Evolutionary conservation across 2,113 vertebrate genomes (phyloP), one percentile per base, ranked within the genome.

Genomic region (Coregonus clupeaformis): DNA sequence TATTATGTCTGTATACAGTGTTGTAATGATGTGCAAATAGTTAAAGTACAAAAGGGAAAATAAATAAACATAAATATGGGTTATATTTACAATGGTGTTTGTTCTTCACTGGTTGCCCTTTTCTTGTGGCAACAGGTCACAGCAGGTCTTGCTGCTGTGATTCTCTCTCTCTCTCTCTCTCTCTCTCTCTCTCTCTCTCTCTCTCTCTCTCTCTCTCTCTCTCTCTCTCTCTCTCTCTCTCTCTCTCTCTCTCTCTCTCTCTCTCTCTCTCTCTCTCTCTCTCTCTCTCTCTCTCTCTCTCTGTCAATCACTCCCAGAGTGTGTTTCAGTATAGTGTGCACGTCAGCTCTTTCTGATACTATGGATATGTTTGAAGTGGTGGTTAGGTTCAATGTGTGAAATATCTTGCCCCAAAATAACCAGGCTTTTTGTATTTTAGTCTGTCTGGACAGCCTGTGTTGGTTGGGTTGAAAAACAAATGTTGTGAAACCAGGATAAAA

Each of bases 341-440:
- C 47, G 36, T 82, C 74, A 63, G 71, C 57, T 74, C 32, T 71
- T 75, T 74, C 30, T 55, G 42, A 67, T 76, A 62, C 69, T 64
- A 45, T 13, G 27, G 24, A 47, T 65, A 59, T 52, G 11, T 65
- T 68, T 3, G 36, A 25, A 27, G 68, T n/a, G 62, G 68, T 24
- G 1, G 69, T 42, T 36, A 66, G 74, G 59, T 18, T 42, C 32
- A 27, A n/a, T 36, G 14, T 74, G 63, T 74, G 22, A 71, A 64
- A 45, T 71, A 9, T 22, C 42, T 5, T 9, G 7, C 13, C 30
- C 63, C 22, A 72, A 32, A 75, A 47, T 66, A 32, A 25, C 36
- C 66, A 22, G 20, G 42, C 47, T 52, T 29, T 30, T 4, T 20
- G 14, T 16, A 42, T 47, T 25, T 30, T 65, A 18, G 9, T 47